Evolutionary conservation across 2,797 vertebrate species (phyloP).

Genomic region (Antennarius maculatus): DNA sequence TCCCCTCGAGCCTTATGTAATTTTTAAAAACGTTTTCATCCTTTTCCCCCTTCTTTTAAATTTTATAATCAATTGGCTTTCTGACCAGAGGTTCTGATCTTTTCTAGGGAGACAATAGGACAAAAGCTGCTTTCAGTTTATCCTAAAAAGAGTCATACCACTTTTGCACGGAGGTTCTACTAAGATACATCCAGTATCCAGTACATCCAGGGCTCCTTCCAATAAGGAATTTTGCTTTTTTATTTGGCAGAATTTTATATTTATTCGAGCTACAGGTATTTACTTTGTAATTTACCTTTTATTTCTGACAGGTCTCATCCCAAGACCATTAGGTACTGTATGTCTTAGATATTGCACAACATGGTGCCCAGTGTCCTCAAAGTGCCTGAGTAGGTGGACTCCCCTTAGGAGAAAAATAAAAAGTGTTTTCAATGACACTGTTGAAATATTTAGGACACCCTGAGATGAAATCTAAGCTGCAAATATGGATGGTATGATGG

Average conservation of each 20-base stretch:
- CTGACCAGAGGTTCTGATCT: too few species aligned
- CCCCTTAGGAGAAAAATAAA: conserved; percentile 37
- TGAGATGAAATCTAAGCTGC: conserved; percentile 28
- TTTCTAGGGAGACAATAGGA: too few species aligned
- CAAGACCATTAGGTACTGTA: background rate
- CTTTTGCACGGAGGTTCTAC: too few species aligned
- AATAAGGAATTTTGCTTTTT: too few species aligned
- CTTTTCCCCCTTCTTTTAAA: conserved; percentile 3
- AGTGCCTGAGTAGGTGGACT: conserved; percentile 26
- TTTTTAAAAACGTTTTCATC: background rate
- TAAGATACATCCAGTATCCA: too few species aligned
- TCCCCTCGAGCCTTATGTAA: conserved; percentile 13
- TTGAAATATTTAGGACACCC: conserved; percentile 57
- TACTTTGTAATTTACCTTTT: background rate
- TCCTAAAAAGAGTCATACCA: too few species aligned
- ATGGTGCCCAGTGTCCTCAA: conserved; percentile 14
- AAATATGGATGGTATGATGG: conserved; percentile 1
- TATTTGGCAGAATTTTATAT: background rate
- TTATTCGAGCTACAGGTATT: too few species aligned
- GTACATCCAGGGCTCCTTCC: background rate
- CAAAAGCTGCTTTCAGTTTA: too few species aligned
- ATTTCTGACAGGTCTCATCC: conserved; percentile 1
- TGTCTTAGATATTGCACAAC: conserved; percentile 19
- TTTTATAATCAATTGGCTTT: conserved; percentile 5
- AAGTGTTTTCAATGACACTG: conserved; percentile 38